These are phyloP conservation scores for Oryctes rhinoceros DNA, from an alignment of 1,140 invertebrate genomes.

Conservation along the genomic window DNA sequence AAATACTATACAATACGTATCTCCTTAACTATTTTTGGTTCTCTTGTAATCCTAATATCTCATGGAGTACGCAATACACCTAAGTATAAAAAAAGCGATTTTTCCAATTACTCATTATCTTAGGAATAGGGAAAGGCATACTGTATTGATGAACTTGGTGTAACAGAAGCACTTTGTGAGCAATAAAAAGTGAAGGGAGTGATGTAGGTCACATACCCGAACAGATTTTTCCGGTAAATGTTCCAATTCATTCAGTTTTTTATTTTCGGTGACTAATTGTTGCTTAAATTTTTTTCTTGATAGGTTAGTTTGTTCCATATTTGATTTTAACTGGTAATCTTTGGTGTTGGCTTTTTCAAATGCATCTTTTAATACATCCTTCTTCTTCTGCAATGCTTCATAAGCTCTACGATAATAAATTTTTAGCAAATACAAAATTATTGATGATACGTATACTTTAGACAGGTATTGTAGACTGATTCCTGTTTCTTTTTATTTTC, in stretches of 20 bases:
- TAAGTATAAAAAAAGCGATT: no score
- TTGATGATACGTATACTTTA: not conserved
- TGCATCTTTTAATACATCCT: constrained; percentile 67
- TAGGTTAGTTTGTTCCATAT: constrained; percentile 71
- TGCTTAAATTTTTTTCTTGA: constrained; percentile 71
- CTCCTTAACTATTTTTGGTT: no score
- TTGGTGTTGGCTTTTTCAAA: constrained; percentile 70
- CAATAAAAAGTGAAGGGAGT: no score
- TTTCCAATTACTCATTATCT: no score
- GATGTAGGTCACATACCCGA: constrained; percentile 44
- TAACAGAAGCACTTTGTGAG: no score
- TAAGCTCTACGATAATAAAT: constrained; percentile 62
- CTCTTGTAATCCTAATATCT: no score
- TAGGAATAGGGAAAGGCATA: no score
- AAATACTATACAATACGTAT: no score
- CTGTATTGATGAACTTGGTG: no score
- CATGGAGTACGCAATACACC: no score
- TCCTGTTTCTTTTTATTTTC: constrained; percentile 12
- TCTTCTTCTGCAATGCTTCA: constrained; percentile 66
- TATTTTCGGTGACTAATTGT: constrained; percentile 67
- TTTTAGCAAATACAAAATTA: constrained; percentile 20
- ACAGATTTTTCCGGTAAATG: constrained; percentile 62
- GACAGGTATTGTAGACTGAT: constrained; percentile 4
- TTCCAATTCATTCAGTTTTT: constrained; percentile 70
- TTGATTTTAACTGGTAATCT: constrained; percentile 70